A percentile compares a stretch with the other conserved stretches of the same genome.
phyloP scores from a whole-genome alignment of 1,140 invertebrate species.

The Galendromus occidentalis region DNA sequence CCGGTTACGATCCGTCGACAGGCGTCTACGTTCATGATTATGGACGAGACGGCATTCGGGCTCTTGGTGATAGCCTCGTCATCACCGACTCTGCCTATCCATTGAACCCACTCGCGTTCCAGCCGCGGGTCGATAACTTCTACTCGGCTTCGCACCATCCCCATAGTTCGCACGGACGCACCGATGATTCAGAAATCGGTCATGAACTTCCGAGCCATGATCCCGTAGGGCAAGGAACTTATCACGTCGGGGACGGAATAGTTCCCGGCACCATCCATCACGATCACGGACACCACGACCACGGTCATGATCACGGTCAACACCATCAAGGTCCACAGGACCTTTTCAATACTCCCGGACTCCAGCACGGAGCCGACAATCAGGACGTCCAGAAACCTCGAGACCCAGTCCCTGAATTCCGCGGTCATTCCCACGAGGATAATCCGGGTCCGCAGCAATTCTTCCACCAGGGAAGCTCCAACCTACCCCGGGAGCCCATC shows the following conservation, averaged over 20 bases:
- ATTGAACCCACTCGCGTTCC: background rate
- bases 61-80: background rate
- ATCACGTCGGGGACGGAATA: background rate
- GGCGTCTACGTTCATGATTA: constrained; percentile 1
- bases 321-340: no score
- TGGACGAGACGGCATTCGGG: background rate
- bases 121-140: background rate
- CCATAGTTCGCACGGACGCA: background rate
- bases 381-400: background rate
- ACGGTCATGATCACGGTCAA: background rate
- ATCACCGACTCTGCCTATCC: constrained; percentile 5
- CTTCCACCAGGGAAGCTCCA: background rate
- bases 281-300: background rate
- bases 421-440: background rate
- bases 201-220: no score
- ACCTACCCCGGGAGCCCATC: background rate
- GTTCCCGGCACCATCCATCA: background rate
- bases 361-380: no score
- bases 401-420: background rate
- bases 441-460: constrained; percentile 5
- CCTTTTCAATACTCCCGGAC: no score
- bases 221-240: background rate
- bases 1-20: background rate
- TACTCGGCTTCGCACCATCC: no score
- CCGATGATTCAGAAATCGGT: background rate